Evolutionary conservation across 2,113 vertebrate species (phyloP), one percentile per base, ranked within the genome.

Genomic region (Jacana jacana): DNA sequence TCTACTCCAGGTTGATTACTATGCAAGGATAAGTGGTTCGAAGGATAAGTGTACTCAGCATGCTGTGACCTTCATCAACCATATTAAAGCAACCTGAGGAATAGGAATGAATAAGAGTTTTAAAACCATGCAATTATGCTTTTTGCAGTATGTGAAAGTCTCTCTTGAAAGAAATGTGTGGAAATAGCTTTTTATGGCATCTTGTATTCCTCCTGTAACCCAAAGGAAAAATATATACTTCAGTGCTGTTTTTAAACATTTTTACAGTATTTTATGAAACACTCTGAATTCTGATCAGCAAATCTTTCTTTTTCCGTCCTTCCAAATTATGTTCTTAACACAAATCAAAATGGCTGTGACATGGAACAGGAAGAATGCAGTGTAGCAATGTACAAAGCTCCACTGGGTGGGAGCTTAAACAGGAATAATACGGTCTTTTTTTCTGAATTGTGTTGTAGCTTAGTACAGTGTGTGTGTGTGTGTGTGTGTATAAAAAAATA

Each of bases 1-100:
- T 89, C 72, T 78, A 24, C 80, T 96, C 78, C 12, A 42, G 65
- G 68, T 82, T 92, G 68, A 87, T 95, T 97, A 73, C 89, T 95
- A 33, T 86, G 75, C 88, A 73, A 72, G 78, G 66, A 77, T 69
- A 94, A 81, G 80, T 70, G 87, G 55, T 96, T 85, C 88, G 79
- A 87, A 97, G 80, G 63, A 72, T 40, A 33, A 70, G n/a, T 39
- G 42, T 64, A 58, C 31, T 63, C 35, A 68, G 72, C 46, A 35
- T 64, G 16, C 60, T 78, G 37, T 75, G 92, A 81, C 73, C 75
- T 92, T 76, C 39, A 1, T 46, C 82, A 87, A 5, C 52, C 55
- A 17, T 22, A 3, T 44, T 89, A 66, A 84, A 81, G 46, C 40
- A 65, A 35, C 0, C 0, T 23, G 60, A 81, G n/a, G 46, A 68